Evolutionary conservation across 2,888 invertebrate genomes (phyloP).

Genomic region (Oxycera nigricornis): DNA sequence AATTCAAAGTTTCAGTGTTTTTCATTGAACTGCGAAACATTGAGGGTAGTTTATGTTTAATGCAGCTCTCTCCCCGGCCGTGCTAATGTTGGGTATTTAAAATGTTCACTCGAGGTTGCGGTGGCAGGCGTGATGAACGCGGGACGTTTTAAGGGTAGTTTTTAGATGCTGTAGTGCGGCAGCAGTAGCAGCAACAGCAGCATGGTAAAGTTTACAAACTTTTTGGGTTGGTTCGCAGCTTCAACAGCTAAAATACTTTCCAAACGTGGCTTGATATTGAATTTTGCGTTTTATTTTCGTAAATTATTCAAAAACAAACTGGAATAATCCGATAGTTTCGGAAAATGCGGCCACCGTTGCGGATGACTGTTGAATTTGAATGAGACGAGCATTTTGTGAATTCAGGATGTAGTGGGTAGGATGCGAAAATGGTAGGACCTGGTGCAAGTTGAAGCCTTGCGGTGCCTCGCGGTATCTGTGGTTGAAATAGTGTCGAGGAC

Average conservation of each 20-base stretch:
- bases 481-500: constrained; percentile 15
- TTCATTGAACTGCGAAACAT: not conserved
- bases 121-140: not conserved
- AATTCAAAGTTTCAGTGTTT: not conserved
- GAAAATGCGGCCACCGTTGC: constrained; percentile 26
- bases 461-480: not conserved
- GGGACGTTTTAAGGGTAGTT: not conserved
- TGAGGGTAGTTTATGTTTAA: constrained; percentile 11
- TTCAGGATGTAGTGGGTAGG: not conserved
- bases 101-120: not conserved
- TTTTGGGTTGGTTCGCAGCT: not conserved
- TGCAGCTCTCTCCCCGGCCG: not conserved
- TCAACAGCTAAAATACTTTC: not conserved
- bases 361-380: constrained; percentile 29
- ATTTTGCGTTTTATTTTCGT: constrained; percentile 31
- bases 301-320: constrained; percentile 28
- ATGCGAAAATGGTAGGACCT: not conserved
- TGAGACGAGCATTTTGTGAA: not conserved
- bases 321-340: constrained; percentile 35
- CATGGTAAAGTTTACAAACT: not conserved
- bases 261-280: constrained; percentile 27
- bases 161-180: not conserved
- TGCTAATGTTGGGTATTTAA: not conserved
- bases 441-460: not conserved
- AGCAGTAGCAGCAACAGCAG: not conserved